Evolutionary conservation across 2,888 invertebrate species (phyloP), one percentile per base, ranked within the genome.

Genomic region (Ochlodes sylvanus): DNA sequence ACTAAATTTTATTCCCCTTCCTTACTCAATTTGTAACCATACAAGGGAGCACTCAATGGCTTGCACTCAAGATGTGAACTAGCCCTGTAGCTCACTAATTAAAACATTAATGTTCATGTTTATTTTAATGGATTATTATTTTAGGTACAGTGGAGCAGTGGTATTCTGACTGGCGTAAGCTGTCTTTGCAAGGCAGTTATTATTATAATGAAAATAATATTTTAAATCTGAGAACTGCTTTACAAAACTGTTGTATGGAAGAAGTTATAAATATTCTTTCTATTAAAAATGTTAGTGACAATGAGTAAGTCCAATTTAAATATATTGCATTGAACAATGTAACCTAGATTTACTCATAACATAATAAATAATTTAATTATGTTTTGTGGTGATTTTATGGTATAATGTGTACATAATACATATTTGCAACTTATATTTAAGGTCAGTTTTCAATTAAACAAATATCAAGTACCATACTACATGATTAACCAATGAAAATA

Each of bases 111-210:
- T 38, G 2, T 38, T 3, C 12, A 10, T 10, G 57, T 32, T 7
- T 17, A 57, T 61, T 62, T 63, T 7, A 12, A 12, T 32, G 7
- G 15, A 47, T 38, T 62, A 47, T 38, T 62, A 7, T 61, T 66
- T 44, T 81, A 92, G 92, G 81, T 38, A 83, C 79, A 38, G 76
- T 92, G 19, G 70, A 83, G 32, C 85, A 88, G 69, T 93, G 92
- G 92, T 89, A 87, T 76, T 72, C 71, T 15, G 90, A 92, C 70
- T 90, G 87, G 86, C 79, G 81, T 47, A 74, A 78, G 63, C 70
- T 90, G 15, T 82, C 85, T 9, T 69, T 88, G 38, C 81, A 81
- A 52, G 76, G 75, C 34, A 80, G 79, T 60, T 81, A 79, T 68
- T 72, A 72, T 62, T 79, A 70, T 42, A 83, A 76, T 69, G 82